A percentile compares a stretch with the other conserved stretches of the same genome.
Conservation (phyloP, 2,888 invertebrate species). For the Agrochola lota region DNA sequence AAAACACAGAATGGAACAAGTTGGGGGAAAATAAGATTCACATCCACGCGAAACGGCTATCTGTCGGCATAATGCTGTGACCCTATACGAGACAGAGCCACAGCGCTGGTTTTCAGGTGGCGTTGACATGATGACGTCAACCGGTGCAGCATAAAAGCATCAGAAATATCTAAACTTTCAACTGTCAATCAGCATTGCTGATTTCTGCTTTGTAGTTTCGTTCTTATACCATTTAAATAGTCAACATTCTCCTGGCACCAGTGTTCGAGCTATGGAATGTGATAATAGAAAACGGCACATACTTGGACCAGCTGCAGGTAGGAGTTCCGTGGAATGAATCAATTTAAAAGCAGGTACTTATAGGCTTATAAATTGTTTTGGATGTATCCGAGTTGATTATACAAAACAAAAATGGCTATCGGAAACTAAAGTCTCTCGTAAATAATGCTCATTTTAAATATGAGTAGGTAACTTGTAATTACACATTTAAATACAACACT, state of each 20-base stretch:
- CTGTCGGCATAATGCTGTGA: neutral
- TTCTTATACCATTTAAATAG: neutral
- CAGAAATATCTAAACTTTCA: neutral
- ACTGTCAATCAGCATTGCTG: neutral
- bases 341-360: neutral
- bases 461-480: neutral
- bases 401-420: neutral
- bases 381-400: neutral
- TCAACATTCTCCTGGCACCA: neutral
- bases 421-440: neutral
- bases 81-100: too few relatives aligned
- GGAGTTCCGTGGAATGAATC: rapidly evolving
- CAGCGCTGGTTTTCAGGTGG: neutral
- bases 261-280: neutral
- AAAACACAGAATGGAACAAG: neutral
- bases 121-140: neutral
- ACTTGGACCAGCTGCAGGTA: neutral
- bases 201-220: neutral
- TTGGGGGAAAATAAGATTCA: neutral
- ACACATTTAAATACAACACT: constrained; percentile 2
- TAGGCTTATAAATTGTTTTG: neutral
- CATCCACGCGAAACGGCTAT: neutral
- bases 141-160: neutral
- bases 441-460: neutral
- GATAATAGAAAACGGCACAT: neutral